phyloP scores from a whole-genome alignment of 2,113 vertebrate genomes.

The Tretioscincus oriximinensis region DNA sequence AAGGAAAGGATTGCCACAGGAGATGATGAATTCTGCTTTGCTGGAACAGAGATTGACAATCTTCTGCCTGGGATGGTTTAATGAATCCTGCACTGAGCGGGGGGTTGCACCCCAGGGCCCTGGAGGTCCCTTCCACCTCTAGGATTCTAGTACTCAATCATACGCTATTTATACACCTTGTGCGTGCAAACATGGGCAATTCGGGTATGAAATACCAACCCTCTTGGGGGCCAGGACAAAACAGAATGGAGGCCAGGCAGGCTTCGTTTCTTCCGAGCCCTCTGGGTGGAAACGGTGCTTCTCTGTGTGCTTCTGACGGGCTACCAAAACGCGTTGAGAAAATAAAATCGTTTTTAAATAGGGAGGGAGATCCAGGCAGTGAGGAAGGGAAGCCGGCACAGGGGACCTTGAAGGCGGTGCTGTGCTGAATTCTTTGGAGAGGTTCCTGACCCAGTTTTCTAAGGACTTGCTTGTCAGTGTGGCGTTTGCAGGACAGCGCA shows the following conservation, averaged over 20 bases:
- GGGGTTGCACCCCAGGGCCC: too few relatives aligned
- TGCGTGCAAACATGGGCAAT: neutral
- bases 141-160: too few relatives aligned
- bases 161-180: fast-evolving
- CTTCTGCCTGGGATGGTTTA: too few relatives aligned
- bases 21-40: too few relatives aligned
- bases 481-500: too few relatives aligned
- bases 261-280: fast-evolving
- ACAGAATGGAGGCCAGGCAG: neutral
- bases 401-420: neutral
- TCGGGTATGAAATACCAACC: neutral
- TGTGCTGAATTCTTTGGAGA: neutral
- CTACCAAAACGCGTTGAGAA: too few relatives aligned
- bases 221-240: fast-evolving
- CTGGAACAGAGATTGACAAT: too few relatives aligned
- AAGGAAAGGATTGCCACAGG: too few relatives aligned
- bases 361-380: neutral
- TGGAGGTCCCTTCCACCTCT: fast-evolving
- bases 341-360: too few relatives aligned
- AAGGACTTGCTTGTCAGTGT: neutral
- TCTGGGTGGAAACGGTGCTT: neutral
- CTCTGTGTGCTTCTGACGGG: too few relatives aligned
- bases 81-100: too few relatives aligned
- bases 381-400: neutral
- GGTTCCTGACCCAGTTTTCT: neutral